A percentile compares a stretch with the other conserved stretches of the same genome.
phyloP scores from a whole-genome alignment of 2,113 vertebrate species.

The Pterocles orientalis region DNA sequence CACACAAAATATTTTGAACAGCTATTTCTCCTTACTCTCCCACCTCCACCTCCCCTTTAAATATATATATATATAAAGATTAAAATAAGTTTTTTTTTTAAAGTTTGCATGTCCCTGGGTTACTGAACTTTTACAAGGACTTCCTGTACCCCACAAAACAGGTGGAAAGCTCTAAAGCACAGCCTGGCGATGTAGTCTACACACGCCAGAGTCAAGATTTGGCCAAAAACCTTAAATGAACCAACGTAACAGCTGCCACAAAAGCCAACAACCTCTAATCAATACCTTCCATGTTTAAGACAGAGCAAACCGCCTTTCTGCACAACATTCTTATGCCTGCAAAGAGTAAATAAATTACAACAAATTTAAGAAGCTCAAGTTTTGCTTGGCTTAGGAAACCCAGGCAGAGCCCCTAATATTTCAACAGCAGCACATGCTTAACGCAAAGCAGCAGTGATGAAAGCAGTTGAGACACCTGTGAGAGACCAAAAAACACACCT shows the following conservation, averaged over 20 bases:
- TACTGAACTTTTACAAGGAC: background rate
- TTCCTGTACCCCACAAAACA: background rate
- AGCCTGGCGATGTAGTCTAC: background rate
- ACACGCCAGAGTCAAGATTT: background rate
- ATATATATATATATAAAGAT: no score
- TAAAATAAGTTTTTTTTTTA: no score
- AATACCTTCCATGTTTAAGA: background rate
- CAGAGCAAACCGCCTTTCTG: background rate
- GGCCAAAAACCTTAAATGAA: slow-evolving; percentile 24
- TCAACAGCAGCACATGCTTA: background rate
- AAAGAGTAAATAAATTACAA: background rate
- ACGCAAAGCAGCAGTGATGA: background rate
- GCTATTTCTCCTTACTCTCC: background rate
- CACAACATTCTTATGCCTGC: background rate
- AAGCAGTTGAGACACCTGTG: background rate
- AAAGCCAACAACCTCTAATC: slow-evolving; percentile 14
- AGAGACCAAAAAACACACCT: background rate
- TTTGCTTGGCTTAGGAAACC: background rate
- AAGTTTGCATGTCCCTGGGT: fast-evolving
- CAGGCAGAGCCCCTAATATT: background rate
- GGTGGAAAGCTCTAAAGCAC: background rate
- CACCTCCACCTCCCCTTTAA: background rate
- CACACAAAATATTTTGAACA: background rate
- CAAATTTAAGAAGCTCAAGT: background rate
- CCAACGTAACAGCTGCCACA: background rate